Evolutionary conservation across 2,113 vertebrate genomes (phyloP).

Genomic region (Prolemur simus): DNA sequence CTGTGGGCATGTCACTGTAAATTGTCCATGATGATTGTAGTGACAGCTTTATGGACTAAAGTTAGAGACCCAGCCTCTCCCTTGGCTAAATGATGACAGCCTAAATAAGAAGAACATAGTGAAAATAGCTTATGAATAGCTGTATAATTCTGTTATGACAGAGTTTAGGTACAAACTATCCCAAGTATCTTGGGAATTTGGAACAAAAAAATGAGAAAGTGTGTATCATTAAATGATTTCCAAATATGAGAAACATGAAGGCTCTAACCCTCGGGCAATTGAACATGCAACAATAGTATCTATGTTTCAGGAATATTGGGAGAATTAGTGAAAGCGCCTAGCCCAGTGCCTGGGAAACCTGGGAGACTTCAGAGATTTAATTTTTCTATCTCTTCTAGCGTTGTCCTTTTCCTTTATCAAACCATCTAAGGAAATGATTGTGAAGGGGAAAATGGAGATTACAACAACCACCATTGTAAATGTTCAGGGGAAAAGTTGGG

Average conservation of each 20-base stretch:
- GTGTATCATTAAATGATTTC: background rate
- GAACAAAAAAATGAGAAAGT: background rate
- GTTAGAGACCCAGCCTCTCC: slow-evolving; percentile 37
- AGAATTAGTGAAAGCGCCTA: background rate
- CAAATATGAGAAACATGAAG: background rate
- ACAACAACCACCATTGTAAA: background rate
- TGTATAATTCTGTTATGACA: slow-evolving; percentile 40
- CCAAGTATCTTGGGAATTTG: background rate
- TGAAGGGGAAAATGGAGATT: background rate
- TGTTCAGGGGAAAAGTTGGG: background rate
- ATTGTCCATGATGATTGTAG: slow-evolving; percentile 56
- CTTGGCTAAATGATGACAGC: slow-evolving; percentile 57
- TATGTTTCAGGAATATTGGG: background rate
- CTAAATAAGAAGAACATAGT: slow-evolving; percentile 26
- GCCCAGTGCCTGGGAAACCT: background rate
- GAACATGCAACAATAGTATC: background rate
- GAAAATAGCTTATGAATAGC: background rate
- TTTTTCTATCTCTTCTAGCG: background rate
- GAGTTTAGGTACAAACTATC: background rate
- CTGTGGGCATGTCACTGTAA: slow-evolving; percentile 63
- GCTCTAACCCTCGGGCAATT: background rate
- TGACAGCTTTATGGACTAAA: slow-evolving; percentile 67
- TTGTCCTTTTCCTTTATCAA: background rate
- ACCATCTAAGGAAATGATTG: background rate
- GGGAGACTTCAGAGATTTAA: background rate